These are phyloP conservation scores for Corynorhinus townsendii DNA, from an alignment of 2,113 vertebrate genomes.

Conservation along the genomic window DNA sequence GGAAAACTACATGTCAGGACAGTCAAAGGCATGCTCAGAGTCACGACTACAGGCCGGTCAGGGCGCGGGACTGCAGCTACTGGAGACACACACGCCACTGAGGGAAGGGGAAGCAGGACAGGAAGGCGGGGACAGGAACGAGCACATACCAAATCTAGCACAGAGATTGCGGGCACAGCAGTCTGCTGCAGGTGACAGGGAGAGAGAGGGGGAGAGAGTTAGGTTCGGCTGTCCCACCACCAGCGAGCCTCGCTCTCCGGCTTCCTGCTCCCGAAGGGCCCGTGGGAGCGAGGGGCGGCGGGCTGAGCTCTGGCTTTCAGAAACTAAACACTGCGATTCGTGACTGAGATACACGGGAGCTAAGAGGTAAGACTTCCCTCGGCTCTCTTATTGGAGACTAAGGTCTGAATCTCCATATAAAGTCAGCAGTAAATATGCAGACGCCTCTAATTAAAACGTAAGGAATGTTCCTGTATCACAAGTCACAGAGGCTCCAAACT, in stretches of 20 bases:
- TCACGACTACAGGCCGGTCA: conserved; percentile 36
- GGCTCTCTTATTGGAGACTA: not conserved
- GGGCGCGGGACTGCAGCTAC: conserved; percentile 52
- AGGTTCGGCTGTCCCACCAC: conserved; percentile 74
- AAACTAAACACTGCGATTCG: not conserved
- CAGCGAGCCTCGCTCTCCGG: conserved; percentile 73
- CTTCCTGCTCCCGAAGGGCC: conserved; percentile 48
- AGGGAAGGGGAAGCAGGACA: conserved; percentile 68
- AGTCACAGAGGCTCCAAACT: not conserved
- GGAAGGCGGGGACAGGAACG: conserved; percentile 82
- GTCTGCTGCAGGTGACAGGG: conserved; percentile 94
- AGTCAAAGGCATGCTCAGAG: conserved; percentile 78
- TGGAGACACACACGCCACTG: conserved; percentile 61
- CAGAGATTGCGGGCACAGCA: conserved; percentile 99
- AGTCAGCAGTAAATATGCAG: not conserved
- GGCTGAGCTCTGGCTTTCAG: not conserved
- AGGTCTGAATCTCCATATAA: not conserved
- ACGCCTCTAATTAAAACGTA: not conserved
- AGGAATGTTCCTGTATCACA: not conserved
- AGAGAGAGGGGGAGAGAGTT: conserved; percentile 85
- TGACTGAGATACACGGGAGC: not conserved
- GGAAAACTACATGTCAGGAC: conserved; percentile 66
- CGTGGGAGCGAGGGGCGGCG: not conserved
- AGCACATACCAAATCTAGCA: conserved; percentile 99
- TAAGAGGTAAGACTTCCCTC: not conserved